Conservation (phyloP, 2,797 vertebrate genomes). For the Amblyraja radiata region DNA sequence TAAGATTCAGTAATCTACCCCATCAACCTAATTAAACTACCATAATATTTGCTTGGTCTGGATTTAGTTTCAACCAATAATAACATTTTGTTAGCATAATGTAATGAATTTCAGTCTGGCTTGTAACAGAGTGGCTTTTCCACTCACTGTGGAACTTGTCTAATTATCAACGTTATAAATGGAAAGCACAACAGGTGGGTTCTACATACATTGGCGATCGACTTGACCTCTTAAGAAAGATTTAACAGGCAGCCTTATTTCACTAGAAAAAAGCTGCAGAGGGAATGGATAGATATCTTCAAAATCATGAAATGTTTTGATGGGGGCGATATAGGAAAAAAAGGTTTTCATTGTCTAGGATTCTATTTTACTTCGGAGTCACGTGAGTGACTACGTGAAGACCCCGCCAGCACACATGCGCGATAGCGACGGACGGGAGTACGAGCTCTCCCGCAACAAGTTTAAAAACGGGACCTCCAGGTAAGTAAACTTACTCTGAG, state of each 20-base stretch:
- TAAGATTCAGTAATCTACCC: background rate
- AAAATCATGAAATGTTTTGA: background rate
- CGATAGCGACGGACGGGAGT: no score
- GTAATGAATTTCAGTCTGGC: slow-evolving; percentile 8
- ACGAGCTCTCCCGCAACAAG: no score
- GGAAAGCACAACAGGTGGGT: background rate
- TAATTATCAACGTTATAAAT: background rate
- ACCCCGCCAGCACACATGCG: no score
- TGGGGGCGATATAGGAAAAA: background rate
- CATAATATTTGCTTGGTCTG: background rate
- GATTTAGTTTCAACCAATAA: background rate
- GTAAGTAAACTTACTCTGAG: no score
- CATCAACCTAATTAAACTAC: background rate
- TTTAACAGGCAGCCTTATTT: background rate
- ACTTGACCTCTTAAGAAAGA: background rate
- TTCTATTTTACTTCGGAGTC: no score
- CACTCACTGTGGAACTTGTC: background rate
- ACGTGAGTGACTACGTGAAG: no score
- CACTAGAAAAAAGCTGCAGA: background rate
- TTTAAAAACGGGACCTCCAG: no score
- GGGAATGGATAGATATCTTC: background rate
- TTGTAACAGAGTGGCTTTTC: background rate
- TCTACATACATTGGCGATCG: background rate
- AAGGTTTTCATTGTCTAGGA: no score
- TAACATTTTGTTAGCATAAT: background rate